A percentile compares a stretch with the other conserved stretches of the same genome.
Evolutionary conservation across 2,797 vertebrate genomes (phyloP).

Genomic region (Loris lydekkerianus): DNA sequence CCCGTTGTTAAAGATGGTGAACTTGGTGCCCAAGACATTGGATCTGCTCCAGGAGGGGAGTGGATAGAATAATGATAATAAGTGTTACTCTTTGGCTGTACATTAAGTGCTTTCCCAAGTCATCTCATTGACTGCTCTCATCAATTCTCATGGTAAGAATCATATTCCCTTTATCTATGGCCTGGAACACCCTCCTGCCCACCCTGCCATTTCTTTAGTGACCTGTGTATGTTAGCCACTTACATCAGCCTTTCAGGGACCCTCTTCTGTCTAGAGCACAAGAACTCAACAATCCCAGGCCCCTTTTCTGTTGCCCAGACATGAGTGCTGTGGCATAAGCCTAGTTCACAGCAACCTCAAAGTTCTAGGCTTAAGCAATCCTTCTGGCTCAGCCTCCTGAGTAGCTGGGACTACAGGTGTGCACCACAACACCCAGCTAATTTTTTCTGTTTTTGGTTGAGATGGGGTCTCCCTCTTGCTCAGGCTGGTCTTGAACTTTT

Average conservation of each 20-base stretch:
- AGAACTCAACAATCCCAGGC: not conserved
- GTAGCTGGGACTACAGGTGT: too few relatives aligned
- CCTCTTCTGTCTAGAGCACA: not conserved
- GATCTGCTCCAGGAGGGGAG: slow-evolving; percentile 88
- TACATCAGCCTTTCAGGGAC: not conserved
- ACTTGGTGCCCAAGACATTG: slow-evolving; percentile 94
- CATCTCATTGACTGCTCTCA: not conserved
- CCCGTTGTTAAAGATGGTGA: slow-evolving; percentile 93
- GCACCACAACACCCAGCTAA: too few relatives aligned
- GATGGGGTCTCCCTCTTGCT: too few relatives aligned
- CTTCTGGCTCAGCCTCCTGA: too few relatives aligned
- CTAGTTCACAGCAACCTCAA: too few relatives aligned
- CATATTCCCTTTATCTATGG: not conserved
- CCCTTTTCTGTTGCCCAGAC: not conserved
- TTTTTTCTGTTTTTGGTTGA: too few relatives aligned
- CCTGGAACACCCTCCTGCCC: not conserved
- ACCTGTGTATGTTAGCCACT: not conserved
- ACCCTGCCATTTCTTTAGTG: not conserved
- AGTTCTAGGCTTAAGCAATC: too few relatives aligned
- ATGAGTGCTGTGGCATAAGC: too few relatives aligned
- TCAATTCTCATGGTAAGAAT: not conserved
- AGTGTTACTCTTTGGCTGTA: not conserved
- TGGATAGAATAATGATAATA: not conserved
- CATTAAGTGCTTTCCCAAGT: not conserved
- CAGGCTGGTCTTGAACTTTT: too few relatives aligned